Base-by-base conservation (phyloP, 92 coral and sea anemone species). In the Epizoanthus ramosus region DNA sequence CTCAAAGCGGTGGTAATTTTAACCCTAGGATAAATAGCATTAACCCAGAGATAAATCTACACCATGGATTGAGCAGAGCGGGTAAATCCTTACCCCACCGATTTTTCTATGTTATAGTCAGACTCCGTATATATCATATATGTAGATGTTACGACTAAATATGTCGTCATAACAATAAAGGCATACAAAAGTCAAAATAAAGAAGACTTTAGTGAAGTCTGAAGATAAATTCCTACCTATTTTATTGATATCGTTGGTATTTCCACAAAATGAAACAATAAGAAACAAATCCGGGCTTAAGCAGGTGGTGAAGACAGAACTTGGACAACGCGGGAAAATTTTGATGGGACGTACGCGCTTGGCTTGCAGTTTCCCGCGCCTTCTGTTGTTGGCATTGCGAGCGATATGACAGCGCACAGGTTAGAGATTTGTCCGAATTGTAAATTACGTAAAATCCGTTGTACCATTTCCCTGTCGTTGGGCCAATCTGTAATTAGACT, bases 391-490 rank as follows among this genome's bases (percentile, higher is more conserved):
- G 33, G 16, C 69, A 64, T 64, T 64, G 69, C 69, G 69, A 64
- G 69, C 69, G 35, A 64, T 31, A 64, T 64, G 69, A 64, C 69
- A 64, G 69, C 69, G 4, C 69, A 64, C 69, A 64, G 69, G 68
- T n/a, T 63, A 33, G 68, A 63, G 68, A 25, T 63, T 63, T 63
- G 31, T 63, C 68, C n/a, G n/a, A 63, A 63, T 63, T 63, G 68
- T 19, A 63, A 63, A 63, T 63, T 63, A 63, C n/a, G 68, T 63
- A 63, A 63, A 63, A 63, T 63, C 68, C 33, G 68, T 33, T 63
- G 6, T 63, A 63, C 68, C 68, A 63, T 63, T 63, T 63, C n/a
- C 68, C 68, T 63, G 68, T 63, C n/a, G 68, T 63, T 63, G 68
- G 14, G 68, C 68, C 31, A 19, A 63, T 63, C 68, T 63, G 68